phyloP scores from a whole-genome alignment of 2,888 invertebrate species.

The Drosophila kambysellisi region DNA sequence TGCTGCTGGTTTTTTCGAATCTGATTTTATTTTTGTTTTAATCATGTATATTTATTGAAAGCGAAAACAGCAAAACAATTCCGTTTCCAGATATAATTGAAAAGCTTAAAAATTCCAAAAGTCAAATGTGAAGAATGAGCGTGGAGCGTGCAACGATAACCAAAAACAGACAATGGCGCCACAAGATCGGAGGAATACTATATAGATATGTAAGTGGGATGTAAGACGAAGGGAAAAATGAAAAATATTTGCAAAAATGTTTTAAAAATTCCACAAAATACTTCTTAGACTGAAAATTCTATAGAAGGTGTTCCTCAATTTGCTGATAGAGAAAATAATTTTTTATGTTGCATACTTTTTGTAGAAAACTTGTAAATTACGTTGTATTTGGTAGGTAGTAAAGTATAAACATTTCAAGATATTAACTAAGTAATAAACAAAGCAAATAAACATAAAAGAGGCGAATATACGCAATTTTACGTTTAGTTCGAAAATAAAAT shows the following conservation, averaged over 20 bases:
- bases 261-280: background rate
- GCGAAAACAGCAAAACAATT: constrained; percentile 63
- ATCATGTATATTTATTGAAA: constrained; percentile 69
- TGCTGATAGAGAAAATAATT: background rate
- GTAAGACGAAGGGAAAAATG: background rate
- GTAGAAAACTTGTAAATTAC: constrained; percentile 1
- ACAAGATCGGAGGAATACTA: background rate
- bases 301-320: background rate
- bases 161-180: constrained; percentile 40
- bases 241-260: background rate
- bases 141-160: constrained; percentile 17
- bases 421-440: background rate
- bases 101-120: constrained; percentile 51
- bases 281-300: background rate
- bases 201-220: background rate
- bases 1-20: constrained; percentile 32
- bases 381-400: background rate
- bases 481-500: background rate
- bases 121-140: constrained; percentile 13
- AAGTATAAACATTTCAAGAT: background rate
- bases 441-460: background rate
- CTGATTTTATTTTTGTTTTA: constrained; percentile 38
- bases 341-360: constrained; percentile 47
- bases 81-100: constrained; percentile 62
- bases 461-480: background rate